A percentile compares a stretch with the other conserved stretches of the same genome.
These are phyloP conservation scores for Patella depressa DNA, from an alignment of 2,888 invertebrate species.

Conservation along the genomic window DNA sequence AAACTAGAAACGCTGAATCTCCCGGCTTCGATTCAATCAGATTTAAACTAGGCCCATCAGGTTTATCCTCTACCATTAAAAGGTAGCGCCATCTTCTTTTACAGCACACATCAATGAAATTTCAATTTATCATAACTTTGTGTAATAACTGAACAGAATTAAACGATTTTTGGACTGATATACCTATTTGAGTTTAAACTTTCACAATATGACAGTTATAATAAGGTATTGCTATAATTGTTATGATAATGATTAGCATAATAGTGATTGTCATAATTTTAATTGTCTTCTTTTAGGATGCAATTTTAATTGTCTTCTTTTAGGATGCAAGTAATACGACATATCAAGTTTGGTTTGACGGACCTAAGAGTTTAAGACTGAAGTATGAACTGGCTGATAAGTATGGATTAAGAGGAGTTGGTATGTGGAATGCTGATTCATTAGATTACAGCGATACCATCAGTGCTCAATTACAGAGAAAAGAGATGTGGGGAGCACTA, in stretches of 20 bases:
- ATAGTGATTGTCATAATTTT: neutral
- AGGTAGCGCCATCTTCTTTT: too few species aligned
- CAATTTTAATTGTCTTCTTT: slow-evolving; percentile 9
- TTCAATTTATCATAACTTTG: too few species aligned
- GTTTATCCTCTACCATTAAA: too few species aligned
- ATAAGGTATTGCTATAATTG: neutral
- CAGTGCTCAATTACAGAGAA: slow-evolving; percentile 40
- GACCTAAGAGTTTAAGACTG: slow-evolving; percentile 61
- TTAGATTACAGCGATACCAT: slow-evolving; percentile 58
- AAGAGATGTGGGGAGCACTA: slow-evolving; percentile 61
- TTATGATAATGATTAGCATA: too few species aligned
- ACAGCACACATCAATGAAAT: too few species aligned
- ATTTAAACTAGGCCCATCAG: too few species aligned
- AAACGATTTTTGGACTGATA: too few species aligned
- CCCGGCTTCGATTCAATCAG: too few species aligned
- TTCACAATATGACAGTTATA: neutral
- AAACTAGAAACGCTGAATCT: too few species aligned
- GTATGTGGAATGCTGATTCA: slow-evolving; percentile 71
- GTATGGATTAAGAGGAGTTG: slow-evolving; percentile 66
- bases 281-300: neutral
- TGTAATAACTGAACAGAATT: too few species aligned
- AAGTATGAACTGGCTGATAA: slow-evolving; percentile 63
- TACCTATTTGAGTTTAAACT: too few species aligned
- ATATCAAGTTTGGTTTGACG: slow-evolving; percentile 70
- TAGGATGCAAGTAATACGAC: slow-evolving; percentile 29